Evolutionary conservation across 2,888 invertebrate genomes (phyloP).

Genomic region (Leptogaster cylindrica): DNA sequence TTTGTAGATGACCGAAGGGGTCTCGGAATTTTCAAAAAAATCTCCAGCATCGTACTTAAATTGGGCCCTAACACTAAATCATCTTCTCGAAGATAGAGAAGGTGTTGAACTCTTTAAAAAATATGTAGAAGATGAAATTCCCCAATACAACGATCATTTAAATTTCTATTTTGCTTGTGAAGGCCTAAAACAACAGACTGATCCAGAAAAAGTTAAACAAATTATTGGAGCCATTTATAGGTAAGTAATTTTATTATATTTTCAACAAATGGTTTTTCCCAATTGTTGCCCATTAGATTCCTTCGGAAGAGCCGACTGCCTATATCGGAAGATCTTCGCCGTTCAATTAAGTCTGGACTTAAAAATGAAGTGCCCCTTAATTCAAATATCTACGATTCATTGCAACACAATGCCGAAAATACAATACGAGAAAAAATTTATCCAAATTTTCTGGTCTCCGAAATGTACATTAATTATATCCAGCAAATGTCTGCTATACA

Average conservation of each 20-base stretch:
- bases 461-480: constrained; percentile 86
- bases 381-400: constrained; percentile 83
- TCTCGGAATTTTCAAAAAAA: constrained; percentile 59
- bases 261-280: background rate
- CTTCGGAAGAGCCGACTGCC: constrained; percentile 81
- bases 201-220: constrained; percentile 73
- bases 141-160: constrained; percentile 78
- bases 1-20: constrained; percentile 61
- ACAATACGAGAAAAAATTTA: constrained; percentile 88
- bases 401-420: constrained; percentile 79
- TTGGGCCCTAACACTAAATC: constrained; percentile 87
- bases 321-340: constrained; percentile 81
- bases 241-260: constrained; percentile 60
- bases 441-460: constrained; percentile 90
- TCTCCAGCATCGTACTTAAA: constrained; percentile 77
- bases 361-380: constrained; percentile 74
- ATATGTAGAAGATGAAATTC: constrained; percentile 81
- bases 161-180: constrained; percentile 95
- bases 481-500: constrained; percentile 67
- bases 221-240: constrained; percentile 85
- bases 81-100: constrained; percentile 86
- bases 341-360: constrained; percentile 76
- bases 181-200: constrained; percentile 79
- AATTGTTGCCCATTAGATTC: constrained; percentile 64
- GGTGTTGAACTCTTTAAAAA: constrained; percentile 87